phyloP scores from a whole-genome alignment of 2,888 invertebrate species.

The Incurvaria masculella region DNA sequence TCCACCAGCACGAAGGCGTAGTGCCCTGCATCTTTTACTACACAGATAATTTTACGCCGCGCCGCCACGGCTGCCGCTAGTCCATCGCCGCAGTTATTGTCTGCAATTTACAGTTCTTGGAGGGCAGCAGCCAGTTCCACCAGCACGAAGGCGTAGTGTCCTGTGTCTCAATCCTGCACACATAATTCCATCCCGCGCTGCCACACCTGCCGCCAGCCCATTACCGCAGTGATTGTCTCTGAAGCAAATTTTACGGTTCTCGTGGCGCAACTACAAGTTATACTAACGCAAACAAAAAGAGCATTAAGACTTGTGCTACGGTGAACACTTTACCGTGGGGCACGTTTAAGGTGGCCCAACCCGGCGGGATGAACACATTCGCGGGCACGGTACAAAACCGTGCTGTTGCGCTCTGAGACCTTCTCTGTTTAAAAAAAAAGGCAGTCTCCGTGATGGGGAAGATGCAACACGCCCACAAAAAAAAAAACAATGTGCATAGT shows the following conservation, averaged over 20 bases:
- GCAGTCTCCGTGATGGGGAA: too few relatives aligned
- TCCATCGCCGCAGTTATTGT: constrained; percentile 78
- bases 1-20: constrained; percentile 82
- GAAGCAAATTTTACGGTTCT: not conserved
- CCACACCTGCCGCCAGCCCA: not conserved
- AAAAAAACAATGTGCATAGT: too few relatives aligned
- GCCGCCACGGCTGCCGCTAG: constrained; percentile 83
- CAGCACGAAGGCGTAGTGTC: too few relatives aligned
- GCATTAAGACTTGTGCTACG: constrained; percentile 85
- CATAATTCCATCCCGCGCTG: not conserved
- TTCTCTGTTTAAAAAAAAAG: too few relatives aligned
- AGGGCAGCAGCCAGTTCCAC: not conserved
- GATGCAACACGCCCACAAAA: not conserved
- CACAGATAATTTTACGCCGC: constrained; percentile 80
- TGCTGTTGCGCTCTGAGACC: too few relatives aligned
- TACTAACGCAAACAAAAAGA: constrained; percentile 84
- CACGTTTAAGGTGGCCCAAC: too few relatives aligned
- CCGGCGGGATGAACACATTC: too few relatives aligned
- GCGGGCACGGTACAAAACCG: too few relatives aligned
- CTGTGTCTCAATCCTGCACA: too few relatives aligned
- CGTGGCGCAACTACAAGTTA: constrained; percentile 77
- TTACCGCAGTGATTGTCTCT: not conserved
- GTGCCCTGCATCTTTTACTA: constrained; percentile 90
- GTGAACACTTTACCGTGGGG: constrained; percentile 81
- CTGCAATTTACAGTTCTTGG: not conserved